Evolutionary conservation across 2,888 invertebrate species (phyloP).

Genomic region (Zaprionus lineosus): DNA sequence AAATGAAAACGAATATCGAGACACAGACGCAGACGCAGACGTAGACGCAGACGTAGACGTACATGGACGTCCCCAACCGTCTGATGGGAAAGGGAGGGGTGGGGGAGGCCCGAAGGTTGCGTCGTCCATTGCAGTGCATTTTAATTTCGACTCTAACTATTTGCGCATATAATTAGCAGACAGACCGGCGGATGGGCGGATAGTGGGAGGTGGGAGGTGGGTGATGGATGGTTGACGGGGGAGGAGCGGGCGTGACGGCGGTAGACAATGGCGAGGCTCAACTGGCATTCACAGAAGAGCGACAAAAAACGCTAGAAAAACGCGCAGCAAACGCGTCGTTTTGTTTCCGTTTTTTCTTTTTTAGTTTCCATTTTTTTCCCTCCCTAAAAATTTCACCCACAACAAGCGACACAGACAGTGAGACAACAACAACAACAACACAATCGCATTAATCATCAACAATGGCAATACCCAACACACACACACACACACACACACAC

Average conservation of each 20-base stretch:
- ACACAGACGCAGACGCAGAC: too few relatives aligned
- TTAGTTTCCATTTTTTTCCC: constrained; percentile 14
- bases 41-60: too few relatives aligned
- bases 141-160: constrained; percentile 61
- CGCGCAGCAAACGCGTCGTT: constrained; percentile 25
- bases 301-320: constrained; percentile 42
- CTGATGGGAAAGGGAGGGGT: not conserved
- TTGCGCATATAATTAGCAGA: constrained; percentile 61
- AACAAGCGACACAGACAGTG: constrained; percentile 37
- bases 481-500: not conserved
- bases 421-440: constrained; percentile 22
- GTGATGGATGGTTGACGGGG: not conserved
- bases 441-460: constrained; percentile 57
- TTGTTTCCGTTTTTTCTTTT: constrained; percentile 10
- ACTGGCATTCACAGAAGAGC: constrained; percentile 8
- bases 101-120: constrained; percentile 21
- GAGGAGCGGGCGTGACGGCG: not conserved
- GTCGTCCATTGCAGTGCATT: constrained; percentile 57
- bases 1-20: too few relatives aligned
- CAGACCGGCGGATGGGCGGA: not conserved
- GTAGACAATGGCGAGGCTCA: constrained; percentile 12
- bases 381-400: constrained; percentile 71
- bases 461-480: constrained; percentile 32
- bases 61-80: too few relatives aligned
- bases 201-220: not conserved